Conservation (phyloP, 2,888 invertebrate genomes). For the Xestia c-nigrum region DNA sequence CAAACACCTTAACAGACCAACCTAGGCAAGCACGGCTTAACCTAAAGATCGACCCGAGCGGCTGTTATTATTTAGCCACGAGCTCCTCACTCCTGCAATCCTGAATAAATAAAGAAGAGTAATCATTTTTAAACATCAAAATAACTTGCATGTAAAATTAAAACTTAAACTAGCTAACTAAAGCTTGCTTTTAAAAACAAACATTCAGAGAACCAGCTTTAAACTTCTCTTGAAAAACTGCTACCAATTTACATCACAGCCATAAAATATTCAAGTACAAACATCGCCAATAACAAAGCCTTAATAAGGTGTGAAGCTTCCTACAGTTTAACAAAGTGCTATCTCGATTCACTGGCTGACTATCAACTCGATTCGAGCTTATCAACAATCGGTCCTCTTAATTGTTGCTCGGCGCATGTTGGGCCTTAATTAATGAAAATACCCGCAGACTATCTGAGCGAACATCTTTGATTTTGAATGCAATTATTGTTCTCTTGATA, state of each 20-base stretch:
- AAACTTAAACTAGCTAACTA: not conserved
- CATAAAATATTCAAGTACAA: conserved; percentile 40
- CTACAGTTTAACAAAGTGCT: conserved; percentile 78
- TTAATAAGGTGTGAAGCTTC: conserved; percentile 86
- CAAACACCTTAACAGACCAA: too few species aligned
- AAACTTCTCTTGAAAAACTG: not conserved
- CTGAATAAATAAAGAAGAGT: too few species aligned
- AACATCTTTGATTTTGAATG: conserved; percentile 89
- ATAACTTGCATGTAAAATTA: not conserved
- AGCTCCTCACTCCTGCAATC: too few species aligned
- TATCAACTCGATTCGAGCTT: conserved; percentile 83
- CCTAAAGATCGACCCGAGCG: too few species aligned
- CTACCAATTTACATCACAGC: conserved; percentile 30
- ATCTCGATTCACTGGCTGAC: conserved; percentile 78
- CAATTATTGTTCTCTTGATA: conserved; percentile 89
- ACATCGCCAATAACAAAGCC: conserved; percentile 69
- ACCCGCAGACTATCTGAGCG: conserved; percentile 82
- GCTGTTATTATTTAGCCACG: too few species aligned
- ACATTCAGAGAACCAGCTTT: not conserved
- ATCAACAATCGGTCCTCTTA: conserved; percentile 88
- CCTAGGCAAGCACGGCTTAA: too few species aligned
- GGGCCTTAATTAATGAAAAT: conserved; percentile 89
- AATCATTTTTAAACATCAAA: too few species aligned
- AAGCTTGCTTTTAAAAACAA: not conserved
- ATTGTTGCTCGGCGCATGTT: conserved; percentile 88